Base-by-base conservation (phyloP, 2,113 vertebrate species). In the Corynorhinus townsendii region DNA sequence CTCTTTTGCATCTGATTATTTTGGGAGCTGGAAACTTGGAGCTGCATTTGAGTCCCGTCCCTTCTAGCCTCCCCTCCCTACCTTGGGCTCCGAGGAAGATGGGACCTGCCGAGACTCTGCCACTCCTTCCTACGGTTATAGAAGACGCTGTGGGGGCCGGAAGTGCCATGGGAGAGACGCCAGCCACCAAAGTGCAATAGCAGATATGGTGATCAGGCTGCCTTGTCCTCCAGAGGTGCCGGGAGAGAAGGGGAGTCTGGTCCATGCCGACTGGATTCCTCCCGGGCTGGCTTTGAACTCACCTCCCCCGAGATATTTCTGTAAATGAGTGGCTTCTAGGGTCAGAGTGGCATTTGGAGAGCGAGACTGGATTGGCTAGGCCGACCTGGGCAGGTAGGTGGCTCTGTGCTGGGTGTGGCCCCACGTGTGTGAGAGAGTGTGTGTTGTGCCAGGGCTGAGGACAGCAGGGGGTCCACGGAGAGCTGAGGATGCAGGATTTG, bases 1-100 rank as follows among this genome's bases (percentile, higher is more conserved):
- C 84, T 81, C 90, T 91, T 94, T 96, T 54, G 91, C 94, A 90
- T 94, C 84, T 62, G 92, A 96, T 97, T 98, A 96, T 95, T 96
- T 96, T 54, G 94, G 93, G 87, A 96, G 90, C 94, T 91, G 95
- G 79, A 90, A 97, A 97, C 96, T 97, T 97, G 95, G 96, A 95
- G 95, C 96, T 77, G 89, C 92, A 89, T 95, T 96, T 94, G 96
- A 92, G 97, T 77, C 83, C 96, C 90, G 38, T 96, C 97, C 96
- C 94, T 97, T 49, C 85, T 45, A 83, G 92, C 69, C 93, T 76
- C 66, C 89, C 92, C 92, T 91, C 92, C 90, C 87, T 86, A 38
- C 96, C 93, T 82, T 30, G 88, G 76, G 94, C 85, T 71, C 47
- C 3, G 56, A 83, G 68, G 96, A 97, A 93, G 89, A 97, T 97